Percentiles rank a stretch among this genome's conserved stretches.
These are phyloP conservation scores for Lobophora halterata DNA, from an alignment of 2,888 invertebrate genomes.

Conservation along the genomic window DNA sequence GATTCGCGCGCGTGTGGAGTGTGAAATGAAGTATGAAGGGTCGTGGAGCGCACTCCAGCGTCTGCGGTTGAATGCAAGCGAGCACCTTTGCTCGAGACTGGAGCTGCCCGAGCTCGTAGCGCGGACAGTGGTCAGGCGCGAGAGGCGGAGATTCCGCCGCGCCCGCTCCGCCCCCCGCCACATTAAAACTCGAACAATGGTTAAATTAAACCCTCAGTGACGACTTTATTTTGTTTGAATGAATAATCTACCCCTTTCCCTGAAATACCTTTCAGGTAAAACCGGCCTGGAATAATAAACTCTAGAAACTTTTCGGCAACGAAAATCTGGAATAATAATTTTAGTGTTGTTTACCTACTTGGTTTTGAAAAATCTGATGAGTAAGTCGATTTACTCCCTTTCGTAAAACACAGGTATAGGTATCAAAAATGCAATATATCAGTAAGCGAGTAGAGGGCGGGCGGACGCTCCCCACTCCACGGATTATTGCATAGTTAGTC, in stretches of 20 bases:
- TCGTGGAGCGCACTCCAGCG: slow-evolving; percentile 50
- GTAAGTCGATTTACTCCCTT: too few species aligned
- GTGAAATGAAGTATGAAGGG: slow-evolving; percentile 36
- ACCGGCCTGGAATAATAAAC: too few species aligned
- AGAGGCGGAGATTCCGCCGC: slow-evolving; percentile 36
- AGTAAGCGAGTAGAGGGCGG: slow-evolving; percentile 6
- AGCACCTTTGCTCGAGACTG: slow-evolving; percentile 46
- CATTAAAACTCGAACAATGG: slow-evolving; percentile 29
- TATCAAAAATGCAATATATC: slow-evolving; percentile 9
- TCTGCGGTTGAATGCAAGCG: slow-evolving; percentile 56
- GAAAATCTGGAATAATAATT: too few species aligned
- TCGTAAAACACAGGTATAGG: slow-evolving; percentile 1
- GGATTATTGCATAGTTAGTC: slow-evolving; percentile 9
- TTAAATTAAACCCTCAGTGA: slow-evolving; percentile 12
- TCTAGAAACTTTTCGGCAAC: too few species aligned
- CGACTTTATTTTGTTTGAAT: slow-evolving; percentile 20
- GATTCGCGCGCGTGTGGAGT: slow-evolving; percentile 43
- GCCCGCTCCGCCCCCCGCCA: slow-evolving; percentile 36
- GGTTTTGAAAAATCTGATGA: too few species aligned
- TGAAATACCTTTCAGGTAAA: too few species aligned
- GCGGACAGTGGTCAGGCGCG: slow-evolving; percentile 60
- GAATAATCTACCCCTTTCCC: too few species aligned
- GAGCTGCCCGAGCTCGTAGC: too few species aligned
- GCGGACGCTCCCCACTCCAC: slow-evolving; percentile 9
- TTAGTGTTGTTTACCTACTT: too few species aligned